These are phyloP conservation scores for Oxycera nigricornis DNA, from an alignment of 2,888 invertebrate species.

Conservation along the genomic window DNA sequence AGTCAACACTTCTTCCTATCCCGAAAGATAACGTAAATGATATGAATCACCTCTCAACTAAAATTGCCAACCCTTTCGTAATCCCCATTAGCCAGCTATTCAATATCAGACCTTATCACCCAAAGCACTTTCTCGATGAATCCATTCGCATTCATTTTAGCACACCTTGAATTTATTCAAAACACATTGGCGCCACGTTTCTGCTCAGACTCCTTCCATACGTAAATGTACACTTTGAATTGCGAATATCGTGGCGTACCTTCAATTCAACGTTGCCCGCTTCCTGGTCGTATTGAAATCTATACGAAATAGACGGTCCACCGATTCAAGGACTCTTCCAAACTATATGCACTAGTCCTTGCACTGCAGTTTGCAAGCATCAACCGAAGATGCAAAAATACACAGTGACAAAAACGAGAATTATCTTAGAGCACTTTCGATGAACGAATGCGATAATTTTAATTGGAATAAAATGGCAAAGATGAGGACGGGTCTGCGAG, in stretches of 20 bases:
- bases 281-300: background rate
- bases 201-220: background rate
- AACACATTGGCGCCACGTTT: background rate
- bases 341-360: background rate
- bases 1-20: no score
- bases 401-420: background rate
- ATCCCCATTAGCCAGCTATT: no score
- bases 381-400: background rate
- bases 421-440: slow-evolving; percentile 8
- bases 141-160: background rate
- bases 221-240: background rate
- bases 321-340: background rate
- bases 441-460: slow-evolving; percentile 37
- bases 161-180: slow-evolving; percentile 15
- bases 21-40: no score
- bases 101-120: no score
- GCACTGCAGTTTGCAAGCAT: background rate
- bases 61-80: no score
- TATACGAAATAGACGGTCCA: background rate
- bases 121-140: no score
- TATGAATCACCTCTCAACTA: no score
- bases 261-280: no score
- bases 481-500: background rate
- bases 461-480: slow-evolving; percentile 28
- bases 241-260: background rate